Conservation (phyloP, 2,113 vertebrate species). For the Otus sunia region DNA sequence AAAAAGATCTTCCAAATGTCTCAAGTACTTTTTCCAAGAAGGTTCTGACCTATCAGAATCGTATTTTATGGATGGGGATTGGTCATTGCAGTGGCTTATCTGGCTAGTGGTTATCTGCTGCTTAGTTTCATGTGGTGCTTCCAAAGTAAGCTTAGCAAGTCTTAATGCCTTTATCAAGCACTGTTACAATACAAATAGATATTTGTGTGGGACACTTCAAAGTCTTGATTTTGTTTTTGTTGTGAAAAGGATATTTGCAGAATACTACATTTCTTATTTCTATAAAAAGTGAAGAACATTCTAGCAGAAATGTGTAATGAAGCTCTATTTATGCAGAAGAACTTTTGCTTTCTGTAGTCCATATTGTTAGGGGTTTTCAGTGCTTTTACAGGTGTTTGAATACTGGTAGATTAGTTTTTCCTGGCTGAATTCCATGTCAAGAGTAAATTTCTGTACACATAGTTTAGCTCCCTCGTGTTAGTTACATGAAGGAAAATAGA, state of each 20-base stretch:
- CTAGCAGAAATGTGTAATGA: background rate
- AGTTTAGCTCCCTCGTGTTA: constrained; percentile 49
- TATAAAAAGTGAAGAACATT: background rate
- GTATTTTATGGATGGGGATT: background rate
- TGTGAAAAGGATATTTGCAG: background rate
- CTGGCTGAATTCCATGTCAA: constrained; percentile 55
- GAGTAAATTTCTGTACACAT: constrained; percentile 44
- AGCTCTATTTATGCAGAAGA: background rate
- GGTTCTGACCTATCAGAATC: background rate
- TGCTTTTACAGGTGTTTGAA: constrained; percentile 66
- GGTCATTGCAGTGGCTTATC: background rate
- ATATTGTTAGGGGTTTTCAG: constrained; percentile 3
- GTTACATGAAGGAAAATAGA: constrained; percentile 49
- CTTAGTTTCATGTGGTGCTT: background rate
- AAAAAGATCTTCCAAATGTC: background rate
- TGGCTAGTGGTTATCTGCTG: background rate
- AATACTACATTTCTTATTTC: background rate
- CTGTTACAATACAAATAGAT: background rate
- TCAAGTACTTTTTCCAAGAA: background rate
- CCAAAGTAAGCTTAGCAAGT: background rate
- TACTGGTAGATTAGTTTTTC: constrained; percentile 43
- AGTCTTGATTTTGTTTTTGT: background rate
- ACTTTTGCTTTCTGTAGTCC: background rate
- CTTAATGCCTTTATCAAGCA: background rate
- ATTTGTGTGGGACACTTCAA: background rate